Percentiles rank a stretch among this genome's conserved stretches.
Conservation (phyloP, 1,140 invertebrate species). For the Drosophila lowei region DNA sequence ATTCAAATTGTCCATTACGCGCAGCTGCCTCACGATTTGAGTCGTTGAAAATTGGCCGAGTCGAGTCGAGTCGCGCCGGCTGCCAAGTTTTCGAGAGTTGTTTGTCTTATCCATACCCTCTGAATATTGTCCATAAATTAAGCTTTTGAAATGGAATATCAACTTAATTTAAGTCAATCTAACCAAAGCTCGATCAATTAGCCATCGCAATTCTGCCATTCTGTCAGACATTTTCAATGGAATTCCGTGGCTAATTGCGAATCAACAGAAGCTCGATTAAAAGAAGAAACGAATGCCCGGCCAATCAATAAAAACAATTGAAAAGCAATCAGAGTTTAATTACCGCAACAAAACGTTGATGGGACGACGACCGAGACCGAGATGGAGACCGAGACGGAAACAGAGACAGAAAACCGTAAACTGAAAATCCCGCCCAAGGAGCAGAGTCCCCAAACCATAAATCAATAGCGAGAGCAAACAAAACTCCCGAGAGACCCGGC, state of each 20-base stretch:
- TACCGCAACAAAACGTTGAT: slow-evolving; percentile 68
- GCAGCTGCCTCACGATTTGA: slow-evolving; percentile 77
- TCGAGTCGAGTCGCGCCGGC: slow-evolving; percentile 42
- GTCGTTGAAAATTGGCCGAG: slow-evolving; percentile 68
- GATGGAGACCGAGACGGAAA: slow-evolving; percentile 1
- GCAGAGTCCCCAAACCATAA: slow-evolving; percentile 57
- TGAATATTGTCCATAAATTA: neutral
- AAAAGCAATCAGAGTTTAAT: slow-evolving; percentile 80
- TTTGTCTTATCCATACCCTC: slow-evolving; percentile 40
- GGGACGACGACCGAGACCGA: slow-evolving; percentile 40
- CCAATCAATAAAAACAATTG: slow-evolving; percentile 80
- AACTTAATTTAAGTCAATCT: slow-evolving; percentile 25
- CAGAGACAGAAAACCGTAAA: slow-evolving; percentile 29
- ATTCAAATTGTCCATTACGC: slow-evolving; percentile 79
- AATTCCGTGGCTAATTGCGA: slow-evolving; percentile 42
- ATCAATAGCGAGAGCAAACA: slow-evolving; percentile 52
- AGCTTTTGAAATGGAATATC: slow-evolving; percentile 8
- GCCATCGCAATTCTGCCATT: too few relatives aligned
- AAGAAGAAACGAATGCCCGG: slow-evolving; percentile 38
- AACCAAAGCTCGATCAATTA: slow-evolving; percentile 18
- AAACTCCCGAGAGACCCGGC: slow-evolving; percentile 1
- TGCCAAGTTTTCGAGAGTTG: slow-evolving; percentile 63
- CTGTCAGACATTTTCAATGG: too few relatives aligned
- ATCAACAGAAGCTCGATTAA: slow-evolving; percentile 47
- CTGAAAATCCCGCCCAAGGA: slow-evolving; percentile 45